Base-by-base conservation (phyloP, 2,888 invertebrate species). In the Ectemnius cavifrons region DNA sequence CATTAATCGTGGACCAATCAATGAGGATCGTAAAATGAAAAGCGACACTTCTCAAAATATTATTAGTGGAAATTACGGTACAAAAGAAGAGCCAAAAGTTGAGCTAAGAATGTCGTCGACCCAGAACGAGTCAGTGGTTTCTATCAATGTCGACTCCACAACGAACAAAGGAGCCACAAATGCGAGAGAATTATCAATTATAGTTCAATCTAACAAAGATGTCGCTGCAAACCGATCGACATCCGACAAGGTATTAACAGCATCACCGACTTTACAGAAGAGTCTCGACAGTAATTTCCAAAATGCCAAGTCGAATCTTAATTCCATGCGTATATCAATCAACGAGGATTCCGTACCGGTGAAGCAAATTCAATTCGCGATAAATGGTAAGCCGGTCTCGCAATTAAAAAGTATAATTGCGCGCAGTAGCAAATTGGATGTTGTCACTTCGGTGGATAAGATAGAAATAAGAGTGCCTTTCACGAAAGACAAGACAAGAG, bases 391-490 rank as follows among this genome's bases (percentile, higher is more conserved):
- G 20, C 82, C 84, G 0, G 81, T 81, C 2, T 77, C 75, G 0
- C 82, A 78, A n/a, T 49, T 80, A 37, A 81, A 80, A 57, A 79
- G 79, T 23, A 77, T 84, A 46, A 58, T 73, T 5, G 77, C 78
- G 13, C 76, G 78, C 46, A 67, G 77, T 0, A 73, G 80, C 1
- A 71, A 74, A 47, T n/a, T 88, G 20, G 82, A 82, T 13, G 78
- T 86, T 0, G 37, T 84, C 6, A 83, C 81, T 49, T 79, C 83
- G 8, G 64, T 70, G 8, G 85, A 83, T 13, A 85, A 82, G 58
- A 77, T 86, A 4, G 87, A 88, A 52, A 84, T 88, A 45, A 75
- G 78, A 27, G 71, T 83, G 27, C 83, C 83, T 1, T 71, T 74
- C 18, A 18, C 67, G 23, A 69, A 63, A 27, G 23, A 63, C 14